These are phyloP conservation scores for Mermis nigrescens DNA, from an alignment of 2,888 invertebrate genomes.

Conservation along the genomic window DNA sequence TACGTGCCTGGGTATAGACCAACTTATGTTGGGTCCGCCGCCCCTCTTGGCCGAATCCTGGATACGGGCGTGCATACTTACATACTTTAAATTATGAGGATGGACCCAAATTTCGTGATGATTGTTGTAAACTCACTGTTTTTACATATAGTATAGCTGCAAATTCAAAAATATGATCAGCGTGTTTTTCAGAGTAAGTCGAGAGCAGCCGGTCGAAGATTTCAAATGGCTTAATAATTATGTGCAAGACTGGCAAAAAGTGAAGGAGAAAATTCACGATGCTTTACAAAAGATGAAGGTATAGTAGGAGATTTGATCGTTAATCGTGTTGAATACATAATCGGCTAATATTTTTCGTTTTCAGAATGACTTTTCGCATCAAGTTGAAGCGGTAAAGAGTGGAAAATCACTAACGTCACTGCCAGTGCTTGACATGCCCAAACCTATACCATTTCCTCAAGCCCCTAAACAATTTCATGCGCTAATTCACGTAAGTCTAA, in stretches of 20 bases:
- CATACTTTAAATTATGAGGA: no score
- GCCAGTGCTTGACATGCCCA: conserved; percentile 16
- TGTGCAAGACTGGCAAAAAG: conserved; percentile 16
- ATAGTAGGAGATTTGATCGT: no score
- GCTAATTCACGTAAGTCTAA: not conserved
- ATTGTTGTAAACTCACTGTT: no score
- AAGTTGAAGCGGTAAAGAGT: conserved; percentile 20
- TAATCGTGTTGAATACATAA: no score
- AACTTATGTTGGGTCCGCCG: no score
- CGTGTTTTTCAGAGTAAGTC: not conserved
- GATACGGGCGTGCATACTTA: no score
- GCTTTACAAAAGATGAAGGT: conserved; percentile 17
- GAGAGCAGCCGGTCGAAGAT: conserved; percentile 8
- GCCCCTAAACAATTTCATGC: not conserved
- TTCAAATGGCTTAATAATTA: conserved; percentile 2
- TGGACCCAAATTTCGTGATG: no score
- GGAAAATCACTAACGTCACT: conserved; percentile 22
- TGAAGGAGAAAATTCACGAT: conserved; percentile 16
- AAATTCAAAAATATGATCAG: not conserved
- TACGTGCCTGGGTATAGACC: no score
- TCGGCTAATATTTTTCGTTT: not conserved
- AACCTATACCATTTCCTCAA: not conserved
- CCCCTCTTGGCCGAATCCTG: no score
- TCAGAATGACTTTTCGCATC: conserved; percentile 16
- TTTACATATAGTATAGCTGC: no score